Evolutionary conservation across 2,888 invertebrate species (phyloP), one percentile per base, ranked within the genome.

Genomic region (Dasysyrphus tricinctus): DNA sequence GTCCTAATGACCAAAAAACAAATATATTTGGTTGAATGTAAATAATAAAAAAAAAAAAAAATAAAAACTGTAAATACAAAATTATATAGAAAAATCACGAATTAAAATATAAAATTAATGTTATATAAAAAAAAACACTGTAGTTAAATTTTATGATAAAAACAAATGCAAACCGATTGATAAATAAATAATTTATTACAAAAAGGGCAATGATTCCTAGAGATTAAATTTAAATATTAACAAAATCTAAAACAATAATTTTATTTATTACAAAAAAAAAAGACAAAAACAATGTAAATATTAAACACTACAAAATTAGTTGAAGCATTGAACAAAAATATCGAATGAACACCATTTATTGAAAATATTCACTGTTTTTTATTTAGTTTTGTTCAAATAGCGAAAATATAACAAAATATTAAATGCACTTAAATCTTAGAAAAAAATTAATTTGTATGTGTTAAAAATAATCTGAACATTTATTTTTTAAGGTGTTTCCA

Each of bases 141-240:
- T 75, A 79, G 73, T 78, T 82, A 63, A 78, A 76, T 67, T 74
- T 69, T 11, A 59, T 42, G n/a, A 14, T 67, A 49, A 72, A 37
- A 14, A 63, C 12, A 49, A 57, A 34, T n/a, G 4, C 44, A 65
- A 37, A 44, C 47, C 67, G 9, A 34, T 65, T 44, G 29, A 42
- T 42, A 9, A 42, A 19, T 39, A 44, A 56, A 72, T 16, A n/a
- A 44, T 72, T 67, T 51, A 42, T 39, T 2, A 24, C 24, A 37
- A 29, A 57, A 74, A 82, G 81, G 73, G 85, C 80, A 70, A 81
- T 69, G 73, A 85, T 85, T 85, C 85, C 85, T 85, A 84, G 39
- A 39, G 32, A 72, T 49, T 24, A 34, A 67, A 39, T 59, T 49
- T 49, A 37, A 72, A 54, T 6, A 24, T 14, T 54, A 32, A 32